Evolutionary conservation across 2,888 invertebrate species (phyloP), one percentile per base, ranked within the genome.

Genomic region (Meta bourneti): DNA sequence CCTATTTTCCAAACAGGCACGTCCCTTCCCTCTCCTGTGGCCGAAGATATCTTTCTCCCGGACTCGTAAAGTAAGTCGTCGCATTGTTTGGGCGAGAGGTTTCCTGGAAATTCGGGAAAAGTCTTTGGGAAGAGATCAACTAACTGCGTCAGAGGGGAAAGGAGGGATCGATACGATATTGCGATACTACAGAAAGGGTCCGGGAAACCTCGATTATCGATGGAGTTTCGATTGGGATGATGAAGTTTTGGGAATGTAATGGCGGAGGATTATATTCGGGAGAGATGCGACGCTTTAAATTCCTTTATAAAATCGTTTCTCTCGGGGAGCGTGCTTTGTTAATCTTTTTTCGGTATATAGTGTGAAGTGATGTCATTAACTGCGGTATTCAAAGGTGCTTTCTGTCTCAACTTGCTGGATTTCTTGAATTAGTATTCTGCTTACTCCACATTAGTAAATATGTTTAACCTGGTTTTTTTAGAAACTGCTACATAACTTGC

Each of bases 71-170:
- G 61, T 54, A 34, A 20, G 19, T 61, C 52, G 51, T 52, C 77
- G 49, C 80, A 81, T 81, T 81, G 80, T 81, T 54, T 81, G 80
- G 80, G 61, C 54, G 52, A 79, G 19, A 79, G 78, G 78, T 52
- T 52, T 52, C 52, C 78, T 54, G 78, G 78, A 75, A 72, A 75
- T 75, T 75, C n/a, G 16, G 52, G 78, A 20, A 61, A 61, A 61
- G 61, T 61, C 61, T 61, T 16, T 34, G 75, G 7, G 71, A n/a
- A 16, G 75, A 48, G 20, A 48, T 16, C 34, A 48, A 48, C 75
- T 75, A 48, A 34, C 13, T 20, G 34, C 34, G 34, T 34, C 34
- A 34, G 34, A 34, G 34, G 4, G 34, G 34, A 34, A 34, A 34
- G n/a, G 48, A 48, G 80, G 69, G 69, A 69, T 81, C 69, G 80